Conservation (phyloP, 2,888 invertebrate genomes). For the Drosophila prostipennis region DNA sequence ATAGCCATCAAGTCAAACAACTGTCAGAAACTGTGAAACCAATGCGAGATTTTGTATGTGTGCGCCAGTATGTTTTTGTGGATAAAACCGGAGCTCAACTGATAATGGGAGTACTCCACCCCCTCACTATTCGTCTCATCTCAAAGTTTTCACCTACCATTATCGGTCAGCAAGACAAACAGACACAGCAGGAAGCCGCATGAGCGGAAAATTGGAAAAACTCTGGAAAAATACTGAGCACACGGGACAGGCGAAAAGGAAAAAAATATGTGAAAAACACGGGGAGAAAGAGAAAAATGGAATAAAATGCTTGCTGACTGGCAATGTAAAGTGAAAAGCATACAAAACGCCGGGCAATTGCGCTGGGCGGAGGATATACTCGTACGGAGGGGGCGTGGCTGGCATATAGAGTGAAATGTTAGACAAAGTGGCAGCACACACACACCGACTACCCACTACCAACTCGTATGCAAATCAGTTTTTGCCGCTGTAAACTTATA, state of each 20-base stretch:
- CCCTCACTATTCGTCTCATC: not conserved
- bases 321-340: slow-evolving; percentile 62
- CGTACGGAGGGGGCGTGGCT: slow-evolving; percentile 19
- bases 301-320: slow-evolving; percentile 51
- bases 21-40: slow-evolving; percentile 59
- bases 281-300: slow-evolving; percentile 17
- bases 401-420: slow-evolving; percentile 66
- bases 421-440: slow-evolving; percentile 66
- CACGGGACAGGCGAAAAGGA: slow-evolving; percentile 14
- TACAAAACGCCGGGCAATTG: slow-evolving; percentile 65
- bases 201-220: slow-evolving; percentile 75
- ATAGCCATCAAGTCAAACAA: slow-evolving; percentile 52
- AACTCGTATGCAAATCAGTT: slow-evolving; percentile 19
- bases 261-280: slow-evolving; percentile 7
- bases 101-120: slow-evolving; percentile 44
- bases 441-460: slow-evolving; percentile 7
- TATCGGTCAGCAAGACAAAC: slow-evolving; percentile 59
- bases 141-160: slow-evolving; percentile 32
- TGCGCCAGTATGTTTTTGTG: slow-evolving; percentile 23
- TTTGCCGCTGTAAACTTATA: slow-evolving; percentile 67
- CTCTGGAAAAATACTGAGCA: slow-evolving; percentile 53
- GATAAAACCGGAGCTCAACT: slow-evolving; percentile 41
- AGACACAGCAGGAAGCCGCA: slow-evolving; percentile 64
- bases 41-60: slow-evolving; percentile 41
- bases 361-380: slow-evolving; percentile 25